Evolutionary conservation across 2,113 vertebrate species (phyloP), one percentile per base, ranked within the genome.

Genomic region (Ahaetulla prasina): DNA sequence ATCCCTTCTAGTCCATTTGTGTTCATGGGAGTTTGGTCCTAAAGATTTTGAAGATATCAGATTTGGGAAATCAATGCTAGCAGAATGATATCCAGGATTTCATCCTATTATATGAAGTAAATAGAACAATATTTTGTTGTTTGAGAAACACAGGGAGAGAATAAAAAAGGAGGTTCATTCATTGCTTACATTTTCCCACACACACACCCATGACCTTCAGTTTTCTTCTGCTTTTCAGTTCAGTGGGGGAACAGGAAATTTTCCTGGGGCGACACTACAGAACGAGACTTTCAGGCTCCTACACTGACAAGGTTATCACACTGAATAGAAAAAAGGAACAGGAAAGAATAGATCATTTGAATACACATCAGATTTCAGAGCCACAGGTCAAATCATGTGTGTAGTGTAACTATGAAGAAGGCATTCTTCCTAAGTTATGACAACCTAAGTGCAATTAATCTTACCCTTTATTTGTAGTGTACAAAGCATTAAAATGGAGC

Each of bases 261-360:
- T 91, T 94, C 89, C 89, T 68, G 86, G 55, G 86, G 91, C 49
- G 1, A 89, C 86, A 74, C 74, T 23, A 47, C n/a, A 39, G 55
- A 91, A 86, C 43, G 12, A 94, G 93, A 94, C 93, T 92, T 92
- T 43, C 87, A 54, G 93, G 87, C 91, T 92, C 93, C 91, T 85
- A 49, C 23, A 53, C 9, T 85, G 87, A 94, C 89, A 89, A 89
- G 91, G 89, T 92, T 94, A 94, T 94, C 93, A 86, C 55, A 50
- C 11, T 89, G 49, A 89, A 92, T 53, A 54, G 11, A 57, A 92
- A 50, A 14, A 47, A 84, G 90, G 16, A 27, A 52, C 55, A 90
- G 49, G 74, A 54, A 23, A 63, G 63, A 91, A 85, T 11, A 8
- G 49, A 74, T 30, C 93, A 92, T 92, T 91, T 90, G 68, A 92